Evolutionary conservation across 2,888 invertebrate genomes (phyloP), one percentile per base, ranked within the genome.

Genomic region (Drosophila pullipes): DNA sequence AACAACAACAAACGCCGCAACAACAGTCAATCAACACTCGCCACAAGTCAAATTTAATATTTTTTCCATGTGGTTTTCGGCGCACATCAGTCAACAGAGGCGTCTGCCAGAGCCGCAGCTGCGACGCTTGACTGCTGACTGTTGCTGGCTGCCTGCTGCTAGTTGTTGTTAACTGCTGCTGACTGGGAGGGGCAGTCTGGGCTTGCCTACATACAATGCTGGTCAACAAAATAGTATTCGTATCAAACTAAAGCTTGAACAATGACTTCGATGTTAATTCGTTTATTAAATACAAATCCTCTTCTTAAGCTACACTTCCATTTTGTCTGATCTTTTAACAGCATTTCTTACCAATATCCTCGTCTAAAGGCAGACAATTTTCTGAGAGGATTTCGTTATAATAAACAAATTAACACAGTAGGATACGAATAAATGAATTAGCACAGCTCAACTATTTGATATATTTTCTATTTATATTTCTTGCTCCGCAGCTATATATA

Each of bases 31-130:
- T 78, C 78, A 69, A 67, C 70, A 68, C 58, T 57, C 60, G 61
- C 68, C 62, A 54, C 70, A 78, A 78, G 68, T 71, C 60, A 66
- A 70, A 75, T 72, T 69, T 68, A 58, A 74, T 76, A 70, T 68
- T 73, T 59, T 76, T 76, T 80, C 69, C 74, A 71, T 80, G 80
- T 64, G 80, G 70, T 67, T 79, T 80, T 78, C 65, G 68, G 61
- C 66, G 75, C 75, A 60, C 78, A 78, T 78, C 78, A 75, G 78
- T 78, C 74, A 78, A 75, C 78, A 78, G 67, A 37, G 50, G 64
- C 69, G 64, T 55, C 73, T 58, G 67, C 49, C 57, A 47, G 33
- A 72, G 71, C 39, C 65, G 50, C 72, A 71, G 30, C 47, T 59
- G 58, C 64, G 22, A 28, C 50, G 50, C 28, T 30, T 30, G 28